These are phyloP conservation scores for Antheraea assamensis DNA, from an alignment of 2,888 invertebrate genomes.

Conservation along the genomic window DNA sequence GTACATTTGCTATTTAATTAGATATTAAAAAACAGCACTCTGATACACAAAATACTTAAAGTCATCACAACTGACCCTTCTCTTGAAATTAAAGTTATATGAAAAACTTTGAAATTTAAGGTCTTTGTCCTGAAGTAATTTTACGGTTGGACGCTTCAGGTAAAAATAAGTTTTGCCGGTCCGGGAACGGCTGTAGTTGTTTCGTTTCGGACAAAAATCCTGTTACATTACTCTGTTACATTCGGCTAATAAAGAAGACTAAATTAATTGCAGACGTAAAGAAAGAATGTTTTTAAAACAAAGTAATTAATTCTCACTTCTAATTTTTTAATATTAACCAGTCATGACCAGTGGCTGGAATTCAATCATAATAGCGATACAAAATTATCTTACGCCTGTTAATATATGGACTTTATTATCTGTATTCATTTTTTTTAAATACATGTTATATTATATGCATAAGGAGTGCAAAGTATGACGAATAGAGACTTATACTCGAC, in stretches of 20 bases:
- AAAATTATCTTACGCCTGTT: no score
- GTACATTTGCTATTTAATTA: background rate
- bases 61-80: background rate
- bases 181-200: constrained; percentile 8
- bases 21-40: background rate
- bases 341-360: no score
- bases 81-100: background rate
- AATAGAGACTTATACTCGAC: no score
- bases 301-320: background rate
- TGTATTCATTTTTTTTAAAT: no score
- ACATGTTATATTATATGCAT: no score
- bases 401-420: no score
- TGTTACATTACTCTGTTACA: background rate
- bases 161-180: constrained; percentile 41
- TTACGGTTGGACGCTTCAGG: constrained; percentile 40
- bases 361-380: no score
- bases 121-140: constrained; percentile 39
- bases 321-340: background rate
- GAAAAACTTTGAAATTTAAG: constrained; percentile 20
- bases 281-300: background rate
- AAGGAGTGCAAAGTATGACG: no score
- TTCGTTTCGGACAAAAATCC: constrained; percentile 1
- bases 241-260: background rate
- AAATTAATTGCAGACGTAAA: background rate
- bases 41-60: background rate